These are phyloP conservation scores for Heliocidaris erythrogramma DNA, from an alignment of 35 echinoderm and acorn worm species.

Conservation along the genomic window DNA sequence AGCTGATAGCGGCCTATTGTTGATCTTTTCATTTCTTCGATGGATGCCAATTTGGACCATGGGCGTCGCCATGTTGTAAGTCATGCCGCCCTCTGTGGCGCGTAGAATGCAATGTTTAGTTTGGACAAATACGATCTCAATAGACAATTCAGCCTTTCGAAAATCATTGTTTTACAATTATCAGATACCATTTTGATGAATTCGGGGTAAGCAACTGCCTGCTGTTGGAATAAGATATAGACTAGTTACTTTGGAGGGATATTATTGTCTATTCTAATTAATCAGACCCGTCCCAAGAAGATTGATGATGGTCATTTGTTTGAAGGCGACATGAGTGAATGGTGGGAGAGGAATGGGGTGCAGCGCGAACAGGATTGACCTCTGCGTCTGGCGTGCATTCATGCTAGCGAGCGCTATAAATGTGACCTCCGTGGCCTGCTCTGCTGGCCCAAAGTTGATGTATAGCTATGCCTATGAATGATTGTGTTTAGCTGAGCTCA, in stretches of 20 bases:
- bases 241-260: neutral
- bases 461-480: no score
- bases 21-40: neutral
- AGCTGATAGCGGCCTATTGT: neutral
- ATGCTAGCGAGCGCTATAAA: no score
- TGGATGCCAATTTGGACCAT: neutral
- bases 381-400: neutral
- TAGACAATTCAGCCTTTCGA: neutral
- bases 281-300: neutral
- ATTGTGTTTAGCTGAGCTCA: no score
- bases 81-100: neutral
- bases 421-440: no score
- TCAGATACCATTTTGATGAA: neutral
- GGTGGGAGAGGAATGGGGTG: no score
- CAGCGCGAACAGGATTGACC: neutral
- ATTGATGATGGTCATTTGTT: no score
- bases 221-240: neutral
- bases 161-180: neutral
- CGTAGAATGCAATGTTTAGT: neutral
- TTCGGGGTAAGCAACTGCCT: neutral
- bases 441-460: no score
- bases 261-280: neutral
- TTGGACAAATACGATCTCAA: neutral
- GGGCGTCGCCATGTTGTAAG: neutral
- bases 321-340: no score